These are phyloP conservation scores for Dromas ardeola DNA, from an alignment of 2,113 vertebrate species.

Conservation along the genomic window DNA sequence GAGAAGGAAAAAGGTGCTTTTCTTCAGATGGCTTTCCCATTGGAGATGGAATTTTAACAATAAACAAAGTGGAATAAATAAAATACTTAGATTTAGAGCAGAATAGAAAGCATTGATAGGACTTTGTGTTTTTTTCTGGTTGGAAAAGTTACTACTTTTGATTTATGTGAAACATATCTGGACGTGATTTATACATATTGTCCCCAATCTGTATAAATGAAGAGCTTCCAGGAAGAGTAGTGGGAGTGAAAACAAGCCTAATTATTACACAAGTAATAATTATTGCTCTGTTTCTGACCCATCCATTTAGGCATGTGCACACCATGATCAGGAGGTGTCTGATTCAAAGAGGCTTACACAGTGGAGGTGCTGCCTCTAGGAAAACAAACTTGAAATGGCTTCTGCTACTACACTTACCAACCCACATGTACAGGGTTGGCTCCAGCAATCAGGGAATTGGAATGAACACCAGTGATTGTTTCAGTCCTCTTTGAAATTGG, in stretches of 20 bases:
- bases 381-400: not conserved
- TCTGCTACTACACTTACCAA: not conserved
- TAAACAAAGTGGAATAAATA: not conserved
- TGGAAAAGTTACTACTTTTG: not conserved
- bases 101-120: not conserved
- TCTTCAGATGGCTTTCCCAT: not conserved
- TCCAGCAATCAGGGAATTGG: not conserved
- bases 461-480: not conserved
- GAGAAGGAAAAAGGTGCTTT: not conserved
- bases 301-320: not conserved
- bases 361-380: not conserved
- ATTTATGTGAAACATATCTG: not conserved
- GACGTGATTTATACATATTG: not conserved
- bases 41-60: not conserved
- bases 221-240: not conserved
- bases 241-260: not conserved
- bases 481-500: not conserved
- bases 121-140: not conserved
- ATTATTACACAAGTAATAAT: not conserved
- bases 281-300: not conserved
- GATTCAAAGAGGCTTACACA: not conserved
- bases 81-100: not conserved
- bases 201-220: not conserved
- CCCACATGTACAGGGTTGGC: accelerated
- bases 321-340: no score